Percentiles rank a stretch among this genome's conserved stretches.
Conservation (phyloP, 2,113 vertebrate genomes). For the Zeus faber region DNA sequence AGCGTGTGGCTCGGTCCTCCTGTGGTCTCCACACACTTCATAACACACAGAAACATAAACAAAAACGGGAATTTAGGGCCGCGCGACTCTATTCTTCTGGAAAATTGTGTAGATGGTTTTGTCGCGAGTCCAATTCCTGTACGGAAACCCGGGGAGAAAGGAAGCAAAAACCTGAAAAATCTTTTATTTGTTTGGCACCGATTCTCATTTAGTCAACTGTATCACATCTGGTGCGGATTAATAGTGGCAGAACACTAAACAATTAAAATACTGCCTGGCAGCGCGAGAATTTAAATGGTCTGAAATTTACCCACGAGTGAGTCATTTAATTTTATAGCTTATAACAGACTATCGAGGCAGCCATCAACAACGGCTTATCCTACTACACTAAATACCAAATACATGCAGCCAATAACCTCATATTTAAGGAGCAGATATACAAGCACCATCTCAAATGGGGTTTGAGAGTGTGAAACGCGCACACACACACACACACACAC, state of each 20-base stretch:
- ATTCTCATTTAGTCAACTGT: constrained; percentile 27
- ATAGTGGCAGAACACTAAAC: constrained; percentile 43
- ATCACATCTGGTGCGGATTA: constrained; percentile 58
- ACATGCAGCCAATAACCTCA: too few relatives aligned
- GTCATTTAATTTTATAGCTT: constrained; percentile 32
- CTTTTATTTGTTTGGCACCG: constrained; percentile 2
- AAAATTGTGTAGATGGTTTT: not conserved
- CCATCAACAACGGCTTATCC: too few relatives aligned
- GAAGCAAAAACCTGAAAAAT: too few relatives aligned
- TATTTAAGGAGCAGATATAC: too few relatives aligned
- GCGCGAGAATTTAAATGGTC: constrained; percentile 20
- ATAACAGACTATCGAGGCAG: too few relatives aligned
- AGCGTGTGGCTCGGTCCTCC: too few relatives aligned
- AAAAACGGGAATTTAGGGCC: not conserved
- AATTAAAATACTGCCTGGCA: constrained; percentile 38
- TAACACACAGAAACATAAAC: not conserved
- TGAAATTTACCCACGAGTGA: constrained; percentile 37
- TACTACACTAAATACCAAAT: too few relatives aligned
- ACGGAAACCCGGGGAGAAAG: not conserved
- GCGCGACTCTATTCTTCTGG: not conserved
- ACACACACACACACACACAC: not conserved
- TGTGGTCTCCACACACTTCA: not conserved
- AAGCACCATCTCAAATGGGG: too few relatives aligned
- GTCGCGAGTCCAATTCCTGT: too few relatives aligned
- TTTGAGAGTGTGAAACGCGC: too few relatives aligned